Evolutionary conservation across 2,888 invertebrate genomes (phyloP), one percentile per base, ranked within the genome.

Genomic region (Clanis bilineata): DNA sequence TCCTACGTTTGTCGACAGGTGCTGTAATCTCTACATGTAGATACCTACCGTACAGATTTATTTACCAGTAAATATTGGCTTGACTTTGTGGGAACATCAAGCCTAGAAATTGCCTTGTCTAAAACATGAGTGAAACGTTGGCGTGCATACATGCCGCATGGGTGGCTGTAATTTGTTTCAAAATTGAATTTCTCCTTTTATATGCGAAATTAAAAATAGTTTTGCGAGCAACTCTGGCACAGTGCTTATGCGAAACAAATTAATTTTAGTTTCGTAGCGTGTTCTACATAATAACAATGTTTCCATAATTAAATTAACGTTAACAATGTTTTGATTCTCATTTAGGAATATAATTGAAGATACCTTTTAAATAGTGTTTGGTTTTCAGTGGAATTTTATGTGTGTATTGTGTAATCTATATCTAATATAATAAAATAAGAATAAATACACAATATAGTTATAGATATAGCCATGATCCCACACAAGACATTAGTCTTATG

Each of bases 1-100:
- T 64, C 65, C 64, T 62, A 65, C 65, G 60, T 67, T 62, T 63
- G 64, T 62, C 55, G 62, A 66, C 63, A 64, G 56, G 59, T 44
- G 56, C 36, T 45, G 23, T 51, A 54, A 54, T 28, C 25, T 47
- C 23, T 39, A 21, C 32, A 41, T 23, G 41, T 59, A n/a, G n/a
- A n/a, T n/a, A n/a, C n/a, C n/a, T n/a, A 43, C 3, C 38, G 39
- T 51, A 28, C 41, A 43, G 55, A 43, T 43, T 41, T 44, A 55
- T 55, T 55, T 59, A 23, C 38, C 12, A 18, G 47, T 38, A 39
- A 58, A 58, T 51, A 58, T 57, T 38, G 18, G 38, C 25, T 44
- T 39, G 25, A 25, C 23, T 58, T 58, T 58, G 22, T 51, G 18
- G 18, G 18, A 23, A 23, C 22, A n/a, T 56, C 23, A 23, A 56